Evolutionary conservation across 2,113 vertebrate species (phyloP), one percentile per base, ranked within the genome.

Genomic region (Martes martes): DNA sequence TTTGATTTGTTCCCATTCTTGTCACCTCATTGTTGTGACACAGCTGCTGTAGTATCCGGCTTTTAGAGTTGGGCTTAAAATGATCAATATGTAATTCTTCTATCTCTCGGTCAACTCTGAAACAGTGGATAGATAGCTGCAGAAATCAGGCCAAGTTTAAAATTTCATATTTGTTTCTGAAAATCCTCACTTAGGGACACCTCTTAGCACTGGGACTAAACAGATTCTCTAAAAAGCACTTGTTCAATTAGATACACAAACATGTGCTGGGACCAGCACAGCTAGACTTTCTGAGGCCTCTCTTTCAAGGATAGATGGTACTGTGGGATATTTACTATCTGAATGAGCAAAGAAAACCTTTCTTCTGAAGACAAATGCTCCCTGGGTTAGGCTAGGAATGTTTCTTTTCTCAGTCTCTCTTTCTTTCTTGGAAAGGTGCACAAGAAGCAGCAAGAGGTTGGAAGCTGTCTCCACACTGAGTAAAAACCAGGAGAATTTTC

Each of bases 151-250:
- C 23, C 50, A 2, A 81, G 28, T 42, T 90, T n/a, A 42, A 88
- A 90, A 71, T 39, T 4, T 65, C 50, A 67, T 69, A 28, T 86
- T 74, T 52, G 11, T 31, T 82, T 95, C 65, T 80, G 18, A 89
- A 45, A 33, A 50, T 88, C 7, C 13, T 73, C 10, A 42, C 16
- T 52, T 81, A 16, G 9, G 76, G 65, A 92, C 23, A 36, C 19
- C 18, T 36, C 13, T 92, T 21, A 1, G 24, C n/a, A 28, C 47
- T n/a, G 1, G 18, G 13, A 52, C 24, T 65, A 92, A 67, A 67
- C 89, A 1, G 86, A 52, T 91, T 93, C 16, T 80, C 26, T 84
- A 71, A 47, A 92, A 79, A 5, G 3, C 18, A 23, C 2, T 50
- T 81, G 23, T 61, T 92, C 13, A 71, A 21, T 42, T 55, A 73